A percentile compares a stretch with the other conserved stretches of the same genome.
Evolutionary conservation across 2,113 vertebrate genomes (phyloP).

Genomic region (Rhea americana): DNA sequence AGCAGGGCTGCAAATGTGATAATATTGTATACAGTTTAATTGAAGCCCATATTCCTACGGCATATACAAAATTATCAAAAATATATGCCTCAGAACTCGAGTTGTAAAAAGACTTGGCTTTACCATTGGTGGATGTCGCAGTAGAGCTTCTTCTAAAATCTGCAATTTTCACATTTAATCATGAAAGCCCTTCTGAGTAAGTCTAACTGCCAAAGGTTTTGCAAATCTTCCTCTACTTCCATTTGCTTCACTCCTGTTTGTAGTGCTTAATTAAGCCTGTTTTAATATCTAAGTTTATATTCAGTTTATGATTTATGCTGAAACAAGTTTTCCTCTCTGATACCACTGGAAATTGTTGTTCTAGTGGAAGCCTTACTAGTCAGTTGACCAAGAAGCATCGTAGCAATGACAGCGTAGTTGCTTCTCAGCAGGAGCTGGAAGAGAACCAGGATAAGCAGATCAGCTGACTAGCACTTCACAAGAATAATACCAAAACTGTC

Average conservation of each 20-base stretch:
- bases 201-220: neutral
- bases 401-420: neutral
- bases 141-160: neutral
- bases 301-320: neutral
- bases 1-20: neutral
- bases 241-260: neutral
- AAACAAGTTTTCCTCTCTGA: neutral
- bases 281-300: neutral
- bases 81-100: neutral
- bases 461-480: neutral
- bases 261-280: neutral
- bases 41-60: neutral
- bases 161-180: neutral
- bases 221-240: neutral
- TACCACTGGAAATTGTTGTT: neutral
- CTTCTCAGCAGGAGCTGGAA: neutral
- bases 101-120: neutral
- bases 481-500: neutral
- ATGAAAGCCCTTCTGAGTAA: neutral
- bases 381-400: neutral
- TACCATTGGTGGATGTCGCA: neutral
- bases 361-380: neutral
- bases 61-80: neutral
- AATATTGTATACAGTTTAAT: neutral
- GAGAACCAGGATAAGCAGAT: neutral